Evolutionary conservation across 2,113 vertebrate genomes (phyloP).

Genomic region (Rhinogobius similis): DNA sequence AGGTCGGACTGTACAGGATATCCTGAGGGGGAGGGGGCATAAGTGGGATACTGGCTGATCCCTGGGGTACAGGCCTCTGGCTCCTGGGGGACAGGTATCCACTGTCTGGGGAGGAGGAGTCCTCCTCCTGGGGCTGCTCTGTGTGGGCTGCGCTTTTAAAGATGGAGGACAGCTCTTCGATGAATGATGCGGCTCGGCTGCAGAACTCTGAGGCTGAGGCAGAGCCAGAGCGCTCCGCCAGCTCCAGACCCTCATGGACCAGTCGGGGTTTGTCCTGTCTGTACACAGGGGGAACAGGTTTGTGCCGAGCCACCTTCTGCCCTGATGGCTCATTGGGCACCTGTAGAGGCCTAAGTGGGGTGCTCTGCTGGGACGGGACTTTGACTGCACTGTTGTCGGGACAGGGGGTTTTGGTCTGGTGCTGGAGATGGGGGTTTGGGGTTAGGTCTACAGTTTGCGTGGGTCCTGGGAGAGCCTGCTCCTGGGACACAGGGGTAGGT

Average conservation of each 20-base stretch:
- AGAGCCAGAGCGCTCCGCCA: slow-evolving; percentile 72
- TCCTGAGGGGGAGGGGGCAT: slow-evolving; percentile 26
- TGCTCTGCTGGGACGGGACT: slow-evolving; percentile 54
- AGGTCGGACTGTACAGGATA: slow-evolving; percentile 19
- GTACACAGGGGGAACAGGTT: slow-evolving; percentile 66
- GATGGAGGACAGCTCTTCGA: slow-evolving; percentile 95
- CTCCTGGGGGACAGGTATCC: slow-evolving; percentile 91
- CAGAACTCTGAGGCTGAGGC: slow-evolving; percentile 83
- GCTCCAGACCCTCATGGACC: slow-evolving; percentile 66
- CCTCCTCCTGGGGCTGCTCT: slow-evolving; percentile 83
- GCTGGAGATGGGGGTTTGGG: slow-evolving; percentile 41
- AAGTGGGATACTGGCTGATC: slow-evolving; percentile 57
- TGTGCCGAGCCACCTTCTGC: slow-evolving; percentile 59
- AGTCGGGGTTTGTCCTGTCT: slow-evolving; percentile 80
- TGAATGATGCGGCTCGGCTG: slow-evolving; percentile 89
- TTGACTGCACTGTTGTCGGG: slow-evolving; percentile 40
- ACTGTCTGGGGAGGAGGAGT: slow-evolving; percentile 93
- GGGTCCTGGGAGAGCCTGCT: slow-evolving; percentile 63
- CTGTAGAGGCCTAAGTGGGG: slow-evolving; percentile 63
- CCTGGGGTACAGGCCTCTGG: slow-evolving; percentile 68
- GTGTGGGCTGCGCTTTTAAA: slow-evolving; percentile 84
- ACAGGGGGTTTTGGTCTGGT: slow-evolving; percentile 42
- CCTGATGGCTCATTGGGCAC: slow-evolving; percentile 66
- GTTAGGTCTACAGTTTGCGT: slow-evolving; percentile 45
- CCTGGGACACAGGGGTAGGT: slow-evolving; percentile 51